Base-by-base conservation (phyloP, 2,888 invertebrate species). In the Zhuqinia jingwanae region DNA sequence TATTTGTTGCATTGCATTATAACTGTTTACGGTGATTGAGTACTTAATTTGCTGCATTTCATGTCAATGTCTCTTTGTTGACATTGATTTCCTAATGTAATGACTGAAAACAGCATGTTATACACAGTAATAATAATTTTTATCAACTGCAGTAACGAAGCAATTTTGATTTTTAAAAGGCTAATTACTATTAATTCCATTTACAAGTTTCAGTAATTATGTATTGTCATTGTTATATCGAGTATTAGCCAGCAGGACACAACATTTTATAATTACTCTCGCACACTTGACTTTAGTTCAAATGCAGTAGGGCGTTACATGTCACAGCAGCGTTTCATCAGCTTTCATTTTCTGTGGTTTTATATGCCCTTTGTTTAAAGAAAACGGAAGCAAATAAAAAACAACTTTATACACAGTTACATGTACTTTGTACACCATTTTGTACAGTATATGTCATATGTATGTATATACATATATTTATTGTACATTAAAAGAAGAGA, bases 1-100 rank as follows among this genome's bases (percentile, higher is more conserved):
- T 15, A 30, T 5, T 11, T n/a, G 50, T 60, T 60, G n/a, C 60
- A 25, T 27, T 30, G 30, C n/a, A n/a, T n/a, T 60, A 30, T 25
- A 13, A 30, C 22, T 22, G 58, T 27, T 13, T 20, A 42, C 10
- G 36, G 20, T 68, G 68, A 11, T 68, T 68, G 20, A 53, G 17
- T 10, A 17, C 36, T 27, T 56, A 60, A 25, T 63, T 8, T 10
- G 3, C 8, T 36, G 30, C 65, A 65, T 60, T 20, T 22, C 56
- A 60, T 79, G 79, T 79, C 79, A 68, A 68, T 80, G 68, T 80
- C n/a, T 36, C 42, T 65, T 42, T 30, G 68, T 50, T 80, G 80
- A 80, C 80, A 80, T 80, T 80, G 68, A 68, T 80, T 79, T 53
- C 17, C 42, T 65, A 60, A 60, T 5, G 6, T 0, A 30, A 22